A percentile compares a stretch with the other conserved stretches of the same genome.
Evolutionary conservation across 2,888 invertebrate genomes (phyloP).

Genomic region (Aleiodes alternator): DNA sequence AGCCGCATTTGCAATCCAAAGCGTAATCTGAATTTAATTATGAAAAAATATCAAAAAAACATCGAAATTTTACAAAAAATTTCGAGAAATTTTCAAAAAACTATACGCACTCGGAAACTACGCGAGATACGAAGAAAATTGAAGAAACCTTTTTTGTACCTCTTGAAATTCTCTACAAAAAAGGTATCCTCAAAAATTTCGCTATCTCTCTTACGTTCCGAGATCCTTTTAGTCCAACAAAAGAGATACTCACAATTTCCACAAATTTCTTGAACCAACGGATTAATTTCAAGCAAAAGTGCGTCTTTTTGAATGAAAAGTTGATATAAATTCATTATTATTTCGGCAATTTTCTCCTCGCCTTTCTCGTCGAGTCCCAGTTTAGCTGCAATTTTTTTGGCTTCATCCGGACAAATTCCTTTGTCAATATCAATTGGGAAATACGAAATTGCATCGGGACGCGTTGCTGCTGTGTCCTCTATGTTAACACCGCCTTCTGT

Average conservation of each 20-base stretch:
- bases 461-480: constrained; percentile 95
- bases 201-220: background rate
- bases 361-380: constrained; percentile 84
- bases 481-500: constrained; percentile 97
- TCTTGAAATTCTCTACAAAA: too few relatives aligned
- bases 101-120: too few relatives aligned
- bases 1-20: constrained; percentile 95
- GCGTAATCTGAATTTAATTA: constrained; percentile 83
- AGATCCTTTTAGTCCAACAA: background rate
- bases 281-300: constrained; percentile 94
- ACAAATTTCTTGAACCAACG: constrained; percentile 93
- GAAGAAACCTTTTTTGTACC: background rate
- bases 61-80: too few relatives aligned
- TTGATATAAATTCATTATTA: constrained; percentile 89
- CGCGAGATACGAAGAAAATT: too few relatives aligned
- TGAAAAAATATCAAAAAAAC: too few relatives aligned
- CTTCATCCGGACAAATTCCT: constrained; percentile 87
- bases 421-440: constrained; percentile 90
- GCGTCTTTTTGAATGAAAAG: constrained; percentile 93
- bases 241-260: constrained; percentile 80
- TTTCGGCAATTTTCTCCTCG: constrained; percentile 83
- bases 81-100: constrained; percentile 50
- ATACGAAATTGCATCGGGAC: constrained; percentile 94
- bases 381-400: constrained; percentile 82
- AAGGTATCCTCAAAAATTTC: too few relatives aligned